Evolutionary conservation across 2,113 vertebrate genomes (phyloP).

Genomic region (Lophochroa leadbeateri): DNA sequence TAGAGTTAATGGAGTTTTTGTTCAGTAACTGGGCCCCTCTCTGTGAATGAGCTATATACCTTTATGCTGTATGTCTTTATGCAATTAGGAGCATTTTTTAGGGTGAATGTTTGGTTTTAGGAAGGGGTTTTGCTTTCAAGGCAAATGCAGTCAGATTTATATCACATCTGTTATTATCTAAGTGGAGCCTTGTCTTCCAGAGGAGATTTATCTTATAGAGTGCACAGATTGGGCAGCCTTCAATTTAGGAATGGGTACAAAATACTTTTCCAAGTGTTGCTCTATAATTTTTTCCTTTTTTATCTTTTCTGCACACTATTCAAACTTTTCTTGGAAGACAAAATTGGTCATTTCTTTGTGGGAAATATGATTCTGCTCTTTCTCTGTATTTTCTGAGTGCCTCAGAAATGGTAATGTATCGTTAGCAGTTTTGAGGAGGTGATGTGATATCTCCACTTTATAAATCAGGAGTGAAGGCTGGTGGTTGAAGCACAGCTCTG

Average conservation of each 20-base stretch:
- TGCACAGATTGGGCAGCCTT: background rate
- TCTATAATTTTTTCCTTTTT: background rate
- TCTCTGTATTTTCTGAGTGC: background rate
- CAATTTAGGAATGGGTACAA: slow-evolving; percentile 1
- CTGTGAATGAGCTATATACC: background rate
- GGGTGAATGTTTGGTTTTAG: background rate
- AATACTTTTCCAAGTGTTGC: background rate
- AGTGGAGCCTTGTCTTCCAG: background rate
- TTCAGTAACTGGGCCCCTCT: background rate
- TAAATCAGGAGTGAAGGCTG: background rate
- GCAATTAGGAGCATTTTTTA: slow-evolving; percentile 20
- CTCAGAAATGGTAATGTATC: slow-evolving; percentile 11
- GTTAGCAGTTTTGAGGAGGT: background rate
- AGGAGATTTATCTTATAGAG: background rate
- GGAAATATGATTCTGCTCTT: background rate
- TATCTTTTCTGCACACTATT: background rate
- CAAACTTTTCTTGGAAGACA: background rate
- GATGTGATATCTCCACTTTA: background rate
- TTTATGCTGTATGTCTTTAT: background rate
- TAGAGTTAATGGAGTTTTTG: slow-evolving; percentile 5
- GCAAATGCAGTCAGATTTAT: slow-evolving; percentile 15
- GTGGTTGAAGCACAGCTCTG: background rate
- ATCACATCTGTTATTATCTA: slow-evolving; percentile 22
- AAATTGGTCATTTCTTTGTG: background rate
- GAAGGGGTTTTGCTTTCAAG: slow-evolving; percentile 20